Conservation (phyloP, 2,888 invertebrate species). For the Temnothorax unifasciatus region DNA sequence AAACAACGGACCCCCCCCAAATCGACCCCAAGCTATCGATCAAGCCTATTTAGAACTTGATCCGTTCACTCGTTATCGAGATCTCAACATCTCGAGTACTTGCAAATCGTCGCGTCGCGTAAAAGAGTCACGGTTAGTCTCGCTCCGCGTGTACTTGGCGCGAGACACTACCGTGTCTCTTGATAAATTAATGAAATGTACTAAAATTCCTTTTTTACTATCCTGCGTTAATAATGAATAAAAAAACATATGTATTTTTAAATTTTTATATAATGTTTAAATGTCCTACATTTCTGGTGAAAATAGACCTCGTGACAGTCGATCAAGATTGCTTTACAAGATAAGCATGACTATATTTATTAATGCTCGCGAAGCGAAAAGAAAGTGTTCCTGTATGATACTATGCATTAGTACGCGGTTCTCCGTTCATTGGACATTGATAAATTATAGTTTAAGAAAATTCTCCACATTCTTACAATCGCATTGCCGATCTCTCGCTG, state of each 20-base stretch:
- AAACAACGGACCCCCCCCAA: too few relatives aligned
- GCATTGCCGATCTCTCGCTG: slow-evolving; percentile 27
- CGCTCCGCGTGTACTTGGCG: too few relatives aligned
- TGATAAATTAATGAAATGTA: not conserved
- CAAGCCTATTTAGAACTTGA: too few relatives aligned
- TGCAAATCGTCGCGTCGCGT: too few relatives aligned
- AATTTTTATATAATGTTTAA: too few relatives aligned
- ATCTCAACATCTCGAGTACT: too few relatives aligned
- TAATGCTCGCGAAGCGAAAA: not conserved
- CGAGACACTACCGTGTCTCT: too few relatives aligned
- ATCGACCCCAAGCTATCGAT: too few relatives aligned
- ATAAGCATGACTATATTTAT: not conserved
- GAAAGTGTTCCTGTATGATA: not conserved
- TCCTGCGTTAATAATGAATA: not conserved
- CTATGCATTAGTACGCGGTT: not conserved
- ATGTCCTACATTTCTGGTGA: not conserved
- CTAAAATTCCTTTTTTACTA: not conserved
- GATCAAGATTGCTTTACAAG: not conserved
- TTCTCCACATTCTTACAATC: slow-evolving; percentile 43
- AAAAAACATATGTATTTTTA: not conserved
- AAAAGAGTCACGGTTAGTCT: too few relatives aligned
- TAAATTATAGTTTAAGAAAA: slow-evolving; percentile 29
- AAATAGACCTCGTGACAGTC: not conserved
- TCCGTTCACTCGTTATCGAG: too few relatives aligned
- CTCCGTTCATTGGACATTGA: slow-evolving; percentile 30